Percentiles rank a stretch among this genome's conserved stretches.
These are phyloP conservation scores for Speoplatyrhinus poulsoni DNA, from an alignment of 2,113 vertebrate genomes.

Conservation along the genomic window DNA sequence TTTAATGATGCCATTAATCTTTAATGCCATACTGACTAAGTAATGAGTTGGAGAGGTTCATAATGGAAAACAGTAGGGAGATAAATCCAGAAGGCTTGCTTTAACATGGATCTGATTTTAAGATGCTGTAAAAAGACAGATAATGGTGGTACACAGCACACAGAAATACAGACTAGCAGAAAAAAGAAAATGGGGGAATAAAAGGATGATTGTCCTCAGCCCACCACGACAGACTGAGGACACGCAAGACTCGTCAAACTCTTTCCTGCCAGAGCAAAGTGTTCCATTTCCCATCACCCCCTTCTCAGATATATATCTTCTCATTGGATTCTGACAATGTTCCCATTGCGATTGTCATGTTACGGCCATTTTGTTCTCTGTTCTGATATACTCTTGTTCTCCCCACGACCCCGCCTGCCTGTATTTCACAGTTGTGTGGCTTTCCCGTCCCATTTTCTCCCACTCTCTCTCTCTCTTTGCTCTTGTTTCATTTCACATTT, in stretches of 20 bases:
- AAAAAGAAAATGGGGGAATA: conserved; percentile 21
- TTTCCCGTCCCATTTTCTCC: neutral
- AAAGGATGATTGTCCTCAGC: conserved; percentile 9
- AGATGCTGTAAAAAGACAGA: conserved; percentile 8
- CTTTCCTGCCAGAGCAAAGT: neutral
- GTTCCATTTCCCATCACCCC: neutral
- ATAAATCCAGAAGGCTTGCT: conserved; percentile 11
- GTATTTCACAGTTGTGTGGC: neutral
- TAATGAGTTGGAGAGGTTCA: conserved; percentile 33
- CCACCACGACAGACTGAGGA: conserved; percentile 3
- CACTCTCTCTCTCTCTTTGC: conserved; percentile 2
- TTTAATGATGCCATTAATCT: conserved; percentile 24
- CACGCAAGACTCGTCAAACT: conserved; percentile 3
- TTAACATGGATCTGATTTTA: conserved; percentile 11
- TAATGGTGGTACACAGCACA: conserved; percentile 19
- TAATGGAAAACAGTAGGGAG: conserved; percentile 21
- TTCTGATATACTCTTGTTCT: neutral
- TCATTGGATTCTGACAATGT: conserved; percentile 1
- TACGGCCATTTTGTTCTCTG: neutral
- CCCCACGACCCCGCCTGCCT: conserved; percentile 7
- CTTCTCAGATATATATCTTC: conserved; percentile 5
- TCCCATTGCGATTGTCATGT: conserved; percentile 15
- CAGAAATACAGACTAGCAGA: conserved; percentile 3
- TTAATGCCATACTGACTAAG: conserved; percentile 23
- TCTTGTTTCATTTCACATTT: conserved; percentile 6